Evolutionary conservation across 2,888 invertebrate species (phyloP).

Genomic region (Drosophila phalerata): DNA sequence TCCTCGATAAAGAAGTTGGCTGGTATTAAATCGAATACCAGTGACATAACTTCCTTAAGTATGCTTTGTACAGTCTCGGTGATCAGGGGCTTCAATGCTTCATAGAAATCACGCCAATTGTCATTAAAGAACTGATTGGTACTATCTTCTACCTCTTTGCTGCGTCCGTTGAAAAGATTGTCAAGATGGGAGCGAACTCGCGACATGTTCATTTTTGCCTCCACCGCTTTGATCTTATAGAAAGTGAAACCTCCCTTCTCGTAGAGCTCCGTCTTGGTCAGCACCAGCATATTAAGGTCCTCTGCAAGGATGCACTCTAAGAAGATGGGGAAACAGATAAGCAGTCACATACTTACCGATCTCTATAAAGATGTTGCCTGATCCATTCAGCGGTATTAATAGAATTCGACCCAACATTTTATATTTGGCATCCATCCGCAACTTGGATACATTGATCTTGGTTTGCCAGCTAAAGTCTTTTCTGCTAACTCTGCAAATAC

Average conservation of each 20-base stretch:
- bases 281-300: conserved; percentile 88
- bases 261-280: conserved; percentile 88
- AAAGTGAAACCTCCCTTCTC: conserved; percentile 88
- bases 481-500: conserved; percentile 87
- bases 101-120: conserved; percentile 90
- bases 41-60: conserved; percentile 88
- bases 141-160: conserved; percentile 87
- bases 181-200: conserved; percentile 89
- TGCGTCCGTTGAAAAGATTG: conserved; percentile 87
- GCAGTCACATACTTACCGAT: conserved; percentile 86
- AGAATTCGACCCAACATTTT: conserved; percentile 89
- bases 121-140: conserved; percentile 90
- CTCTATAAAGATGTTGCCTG: conserved; percentile 90
- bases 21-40: conserved; percentile 89
- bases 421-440: conserved; percentile 89
- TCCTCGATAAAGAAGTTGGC: conserved; percentile 89
- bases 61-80: conserved; percentile 89
- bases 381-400: conserved; percentile 89
- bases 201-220: conserved; percentile 88
- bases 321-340: not conserved
- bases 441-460: conserved; percentile 88
- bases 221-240: conserved; percentile 88
- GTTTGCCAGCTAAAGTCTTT: conserved; percentile 89
- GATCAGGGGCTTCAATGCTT: conserved; percentile 89
- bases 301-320: conserved; percentile 83